Conservation (phyloP, 2,113 vertebrate species). For the Lycaon pictus region DNA sequence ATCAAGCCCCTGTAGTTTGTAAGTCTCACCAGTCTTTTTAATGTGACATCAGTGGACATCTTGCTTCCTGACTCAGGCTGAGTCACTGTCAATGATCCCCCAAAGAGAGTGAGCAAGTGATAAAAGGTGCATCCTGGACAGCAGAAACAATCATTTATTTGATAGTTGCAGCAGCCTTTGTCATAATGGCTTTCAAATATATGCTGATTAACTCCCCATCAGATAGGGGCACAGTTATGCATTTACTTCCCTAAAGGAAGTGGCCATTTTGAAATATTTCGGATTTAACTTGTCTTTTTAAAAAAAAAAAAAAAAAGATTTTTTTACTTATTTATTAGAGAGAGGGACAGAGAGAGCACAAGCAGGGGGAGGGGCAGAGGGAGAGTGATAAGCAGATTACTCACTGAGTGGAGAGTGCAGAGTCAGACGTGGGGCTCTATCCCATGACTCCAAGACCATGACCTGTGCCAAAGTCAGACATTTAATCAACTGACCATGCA, state of each 20-base stretch:
- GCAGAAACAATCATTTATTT: not conserved
- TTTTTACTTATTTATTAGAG: not conserved
- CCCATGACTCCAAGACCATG: not conserved
- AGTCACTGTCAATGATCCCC: conserved; percentile 35
- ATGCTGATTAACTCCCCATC: not conserved
- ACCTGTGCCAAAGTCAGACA: not conserved
- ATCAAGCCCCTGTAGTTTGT: not conserved
- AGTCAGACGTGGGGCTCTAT: not conserved
- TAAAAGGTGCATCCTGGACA: not conserved
- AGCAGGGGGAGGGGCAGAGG: not conserved
- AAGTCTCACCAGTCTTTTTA: conserved; percentile 53
- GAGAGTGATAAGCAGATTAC: not conserved
- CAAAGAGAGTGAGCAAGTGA: not conserved
- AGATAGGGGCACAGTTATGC: not conserved
- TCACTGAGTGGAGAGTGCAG: not conserved
- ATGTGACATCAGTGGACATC: conserved; percentile 15
- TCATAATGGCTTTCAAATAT: conserved; percentile 29
- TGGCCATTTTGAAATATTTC: conserved; percentile 40
- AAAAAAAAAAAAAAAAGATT: not conserved
- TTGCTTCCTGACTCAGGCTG: conserved; percentile 49
- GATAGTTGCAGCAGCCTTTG: not conserved
- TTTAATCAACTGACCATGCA: not conserved
- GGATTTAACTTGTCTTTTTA: not conserved
- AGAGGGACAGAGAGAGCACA: not conserved
- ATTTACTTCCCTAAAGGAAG: not conserved